Percentiles rank a stretch among this genome's conserved stretches.
These are phyloP conservation scores for Tenthredo mesomela DNA, from an alignment of 2,888 invertebrate genomes.

Conservation along the genomic window DNA sequence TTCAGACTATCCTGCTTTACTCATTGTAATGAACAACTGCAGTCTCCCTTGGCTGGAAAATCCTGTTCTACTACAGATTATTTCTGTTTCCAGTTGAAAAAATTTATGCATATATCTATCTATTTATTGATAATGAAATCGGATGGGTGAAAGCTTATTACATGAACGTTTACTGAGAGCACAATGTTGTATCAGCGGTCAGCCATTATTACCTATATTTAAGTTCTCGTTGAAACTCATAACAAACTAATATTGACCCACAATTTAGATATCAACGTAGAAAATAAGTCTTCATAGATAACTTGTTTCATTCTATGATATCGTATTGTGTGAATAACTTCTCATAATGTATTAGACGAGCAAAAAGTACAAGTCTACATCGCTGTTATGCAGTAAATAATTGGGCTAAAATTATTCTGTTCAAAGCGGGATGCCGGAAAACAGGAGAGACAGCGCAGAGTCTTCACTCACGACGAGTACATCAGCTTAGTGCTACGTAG, in stretches of 20 bases:
- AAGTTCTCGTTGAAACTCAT: not conserved
- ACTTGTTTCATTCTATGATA: not conserved
- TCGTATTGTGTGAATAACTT: not conserved
- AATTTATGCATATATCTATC: not conserved
- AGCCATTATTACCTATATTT: not conserved
- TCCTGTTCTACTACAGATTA: not conserved
- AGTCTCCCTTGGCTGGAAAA: not conserved
- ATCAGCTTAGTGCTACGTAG: slow-evolving; percentile 89
- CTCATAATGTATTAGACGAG: not conserved
- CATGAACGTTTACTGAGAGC: not conserved
- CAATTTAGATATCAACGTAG: not conserved
- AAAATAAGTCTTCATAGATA: not conserved
- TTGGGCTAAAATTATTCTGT: slow-evolving; percentile 4
- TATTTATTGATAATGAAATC: not conserved
- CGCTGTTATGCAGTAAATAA: not conserved
- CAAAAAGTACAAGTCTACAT: too few relatives aligned
- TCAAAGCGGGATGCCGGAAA: slow-evolving; percentile 71
- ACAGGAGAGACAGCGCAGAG: slow-evolving; percentile 80
- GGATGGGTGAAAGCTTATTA: not conserved
- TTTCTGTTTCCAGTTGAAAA: not conserved
- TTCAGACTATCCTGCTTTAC: not conserved
- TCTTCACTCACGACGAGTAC: slow-evolving; percentile 91
- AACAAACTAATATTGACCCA: not conserved
- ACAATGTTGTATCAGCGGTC: not conserved
- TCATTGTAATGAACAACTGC: not conserved